Evolutionary conservation across 2,113 vertebrate genomes (phyloP).

Genomic region (Brachirus orientalis): DNA sequence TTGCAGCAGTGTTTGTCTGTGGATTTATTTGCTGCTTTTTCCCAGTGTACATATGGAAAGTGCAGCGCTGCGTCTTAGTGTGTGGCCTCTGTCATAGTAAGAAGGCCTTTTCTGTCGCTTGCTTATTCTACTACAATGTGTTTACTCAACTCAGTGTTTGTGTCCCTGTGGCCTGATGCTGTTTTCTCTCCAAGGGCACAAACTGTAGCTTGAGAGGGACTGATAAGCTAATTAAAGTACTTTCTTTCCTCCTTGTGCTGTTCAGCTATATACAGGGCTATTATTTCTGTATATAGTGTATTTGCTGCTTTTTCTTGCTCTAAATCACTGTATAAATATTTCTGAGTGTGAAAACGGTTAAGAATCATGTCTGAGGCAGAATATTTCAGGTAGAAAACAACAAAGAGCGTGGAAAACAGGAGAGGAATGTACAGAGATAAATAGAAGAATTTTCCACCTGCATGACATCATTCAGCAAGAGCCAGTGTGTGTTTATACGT

Average conservation of each 20-base stretch:
- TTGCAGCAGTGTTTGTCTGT: conserved; percentile 19
- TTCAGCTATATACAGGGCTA: conserved; percentile 18
- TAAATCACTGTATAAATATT: conserved; percentile 2
- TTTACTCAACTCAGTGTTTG: conserved; percentile 62
- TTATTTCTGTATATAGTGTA: conserved; percentile 13
- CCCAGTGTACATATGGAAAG: conserved; percentile 30
- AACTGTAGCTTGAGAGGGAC: conserved; percentile 49
- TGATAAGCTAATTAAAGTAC: conserved; percentile 57
- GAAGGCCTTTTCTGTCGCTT: conserved; percentile 60
- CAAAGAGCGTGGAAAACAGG: not conserved
- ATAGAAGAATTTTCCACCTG: conserved; percentile 21
- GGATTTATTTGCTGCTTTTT: no score
- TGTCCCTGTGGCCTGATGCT: conserved; percentile 58
- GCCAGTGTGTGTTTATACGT: not conserved
- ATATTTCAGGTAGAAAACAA: no score
- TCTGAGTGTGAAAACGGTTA: not conserved
- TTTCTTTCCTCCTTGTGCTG: conserved; percentile 27
- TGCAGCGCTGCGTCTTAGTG: conserved; percentile 36
- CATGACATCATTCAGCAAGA: not conserved
- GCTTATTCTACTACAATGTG: conserved; percentile 67
- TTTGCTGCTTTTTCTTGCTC: conserved; percentile 12
- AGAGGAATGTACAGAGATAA: conserved; percentile 30
- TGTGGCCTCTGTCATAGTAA: conserved; percentile 64
- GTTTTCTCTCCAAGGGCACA: conserved; percentile 61
- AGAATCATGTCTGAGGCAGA: not conserved